These are phyloP conservation scores for Notarius lentiginosus DNA, from an alignment of 2,113 vertebrate species.

Conservation along the genomic window DNA sequence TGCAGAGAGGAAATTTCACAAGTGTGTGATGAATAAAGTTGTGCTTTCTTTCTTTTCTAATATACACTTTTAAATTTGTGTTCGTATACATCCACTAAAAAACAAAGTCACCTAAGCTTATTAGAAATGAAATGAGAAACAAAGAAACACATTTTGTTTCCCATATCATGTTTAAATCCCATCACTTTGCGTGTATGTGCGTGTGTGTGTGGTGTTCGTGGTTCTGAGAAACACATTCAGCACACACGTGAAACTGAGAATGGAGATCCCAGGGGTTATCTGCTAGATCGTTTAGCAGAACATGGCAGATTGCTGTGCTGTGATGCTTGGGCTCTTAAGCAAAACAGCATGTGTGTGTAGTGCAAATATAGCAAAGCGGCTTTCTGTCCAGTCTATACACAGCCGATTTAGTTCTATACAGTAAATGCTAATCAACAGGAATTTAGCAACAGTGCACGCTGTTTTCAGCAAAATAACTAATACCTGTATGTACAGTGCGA, in stretches of 20 bases:
- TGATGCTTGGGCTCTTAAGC: neutral
- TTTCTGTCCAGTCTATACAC: neutral
- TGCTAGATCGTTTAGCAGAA: slow-evolving; percentile 40
- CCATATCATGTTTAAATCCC: slow-evolving; percentile 34
- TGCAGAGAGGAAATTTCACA: too few species aligned
- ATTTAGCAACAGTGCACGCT: neutral
- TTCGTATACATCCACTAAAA: neutral
- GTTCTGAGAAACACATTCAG: neutral
- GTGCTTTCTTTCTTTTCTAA: too few species aligned
- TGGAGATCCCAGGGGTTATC: neutral
- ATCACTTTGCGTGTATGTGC: slow-evolving; percentile 5
- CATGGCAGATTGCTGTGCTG: neutral
- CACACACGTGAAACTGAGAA: slow-evolving; percentile 1
- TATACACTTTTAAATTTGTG: neutral
- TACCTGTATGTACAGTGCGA: neutral
- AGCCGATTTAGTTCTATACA: neutral
- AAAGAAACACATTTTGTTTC: slow-evolving; percentile 1
- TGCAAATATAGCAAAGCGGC: neutral
- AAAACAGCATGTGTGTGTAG: neutral
- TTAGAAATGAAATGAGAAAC: neutral
- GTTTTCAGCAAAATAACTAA: neutral
- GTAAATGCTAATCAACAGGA: neutral
- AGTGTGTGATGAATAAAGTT: too few species aligned
- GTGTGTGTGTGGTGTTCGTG: neutral
- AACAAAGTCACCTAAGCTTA: neutral